Evolutionary conservation across 2,113 vertebrate species (phyloP).

Genomic region (Phalacrocorax aristotelis): DNA sequence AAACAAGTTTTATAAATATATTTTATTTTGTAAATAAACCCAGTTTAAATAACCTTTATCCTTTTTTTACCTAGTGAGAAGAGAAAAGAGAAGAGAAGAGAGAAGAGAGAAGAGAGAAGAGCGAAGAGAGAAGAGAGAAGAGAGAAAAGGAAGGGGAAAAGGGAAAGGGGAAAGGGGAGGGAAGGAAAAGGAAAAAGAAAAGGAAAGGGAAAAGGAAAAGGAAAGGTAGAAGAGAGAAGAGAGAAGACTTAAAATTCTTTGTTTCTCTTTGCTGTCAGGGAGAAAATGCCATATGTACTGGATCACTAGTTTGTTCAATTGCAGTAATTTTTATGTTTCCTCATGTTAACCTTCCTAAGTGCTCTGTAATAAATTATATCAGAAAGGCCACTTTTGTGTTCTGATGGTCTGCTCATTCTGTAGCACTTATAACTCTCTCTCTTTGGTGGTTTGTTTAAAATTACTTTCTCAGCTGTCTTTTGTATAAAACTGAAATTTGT

Average conservation of each 20-base stretch:
- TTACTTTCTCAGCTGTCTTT: neutral
- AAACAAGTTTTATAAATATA: neutral
- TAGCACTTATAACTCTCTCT: neutral
- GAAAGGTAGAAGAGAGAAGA: neutral
- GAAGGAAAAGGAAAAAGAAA: too few species aligned
- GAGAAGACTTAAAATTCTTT: neutral
- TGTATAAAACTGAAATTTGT: neutral
- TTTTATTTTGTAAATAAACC: neutral
- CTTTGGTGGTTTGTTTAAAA: neutral
- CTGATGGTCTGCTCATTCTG: neutral
- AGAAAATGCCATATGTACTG: neutral
- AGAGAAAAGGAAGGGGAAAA: neutral
- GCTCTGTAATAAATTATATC: neutral
- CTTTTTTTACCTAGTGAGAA: neutral
- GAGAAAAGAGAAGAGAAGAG: neutral
- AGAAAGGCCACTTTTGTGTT: neutral
- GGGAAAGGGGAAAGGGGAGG: too few species aligned
- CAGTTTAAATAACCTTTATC: neutral
- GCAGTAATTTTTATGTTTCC: neutral
- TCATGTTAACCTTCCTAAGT: neutral
- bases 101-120: neutral
- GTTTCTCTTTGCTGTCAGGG: neutral
- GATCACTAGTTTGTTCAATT: neutral
- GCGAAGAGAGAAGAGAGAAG: neutral
- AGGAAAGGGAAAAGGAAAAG: rapidly evolving